These are phyloP conservation scores for Serilophus lunatus DNA, from an alignment of 2,113 vertebrate species.

Conservation along the genomic window DNA sequence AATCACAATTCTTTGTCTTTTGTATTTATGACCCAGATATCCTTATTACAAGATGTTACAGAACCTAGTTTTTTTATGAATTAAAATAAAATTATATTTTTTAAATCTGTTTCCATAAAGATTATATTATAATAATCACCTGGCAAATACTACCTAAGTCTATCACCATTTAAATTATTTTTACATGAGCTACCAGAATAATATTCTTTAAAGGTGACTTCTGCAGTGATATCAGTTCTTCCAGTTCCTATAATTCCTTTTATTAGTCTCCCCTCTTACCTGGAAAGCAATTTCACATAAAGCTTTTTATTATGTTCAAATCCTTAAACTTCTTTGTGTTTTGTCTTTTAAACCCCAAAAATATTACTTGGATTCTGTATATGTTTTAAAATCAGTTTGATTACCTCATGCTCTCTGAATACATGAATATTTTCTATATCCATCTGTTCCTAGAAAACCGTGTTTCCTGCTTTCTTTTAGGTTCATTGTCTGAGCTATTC, in stretches of 20 bases:
- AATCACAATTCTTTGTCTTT: background rate
- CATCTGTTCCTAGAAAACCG: background rate
- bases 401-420: background rate
- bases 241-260: background rate
- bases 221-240: background rate
- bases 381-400: background rate
- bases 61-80: background rate
- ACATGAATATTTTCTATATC: background rate
- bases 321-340: background rate
- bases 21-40: background rate
- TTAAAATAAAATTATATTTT: background rate
- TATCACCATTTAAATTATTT: background rate
- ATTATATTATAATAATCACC: background rate
- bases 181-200: background rate
- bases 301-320: background rate
- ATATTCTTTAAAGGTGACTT: background rate
- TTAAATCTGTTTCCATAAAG: background rate
- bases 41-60: background rate
- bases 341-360: background rate
- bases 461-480: background rate
- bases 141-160: background rate
- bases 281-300: background rate
- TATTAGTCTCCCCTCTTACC: background rate
- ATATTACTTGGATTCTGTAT: background rate
- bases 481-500: background rate